phyloP scores from a whole-genome alignment of 2,113 vertebrate genomes.

The Piprites chloris region DNA sequence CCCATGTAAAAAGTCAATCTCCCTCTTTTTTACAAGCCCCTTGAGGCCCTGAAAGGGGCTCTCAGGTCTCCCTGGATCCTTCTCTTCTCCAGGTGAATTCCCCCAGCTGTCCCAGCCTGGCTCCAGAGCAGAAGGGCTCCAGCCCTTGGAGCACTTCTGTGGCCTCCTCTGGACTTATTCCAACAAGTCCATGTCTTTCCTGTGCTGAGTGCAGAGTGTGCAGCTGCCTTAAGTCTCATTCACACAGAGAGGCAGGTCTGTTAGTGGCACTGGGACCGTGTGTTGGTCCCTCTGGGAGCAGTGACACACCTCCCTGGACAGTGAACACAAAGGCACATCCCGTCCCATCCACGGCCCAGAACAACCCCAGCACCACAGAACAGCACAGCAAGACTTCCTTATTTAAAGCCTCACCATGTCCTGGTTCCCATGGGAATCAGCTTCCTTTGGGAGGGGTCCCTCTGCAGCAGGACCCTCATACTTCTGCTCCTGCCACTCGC shows the following conservation, averaged over 20 bases:
- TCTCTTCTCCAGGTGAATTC: background rate
- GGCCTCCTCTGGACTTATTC: background rate
- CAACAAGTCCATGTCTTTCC: background rate
- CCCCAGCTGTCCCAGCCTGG: background rate
- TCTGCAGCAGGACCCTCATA: constrained; percentile 62
- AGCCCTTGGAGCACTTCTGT: background rate
- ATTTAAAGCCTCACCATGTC: constrained; percentile 82
- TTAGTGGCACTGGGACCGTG: background rate
- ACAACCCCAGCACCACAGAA: background rate
- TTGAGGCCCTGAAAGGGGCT: background rate
- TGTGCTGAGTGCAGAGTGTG: background rate
- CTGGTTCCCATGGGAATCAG: constrained; percentile 63
- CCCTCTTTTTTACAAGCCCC: background rate
- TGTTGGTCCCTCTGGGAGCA: background rate
- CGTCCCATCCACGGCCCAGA: background rate
- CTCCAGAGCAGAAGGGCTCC: background rate
- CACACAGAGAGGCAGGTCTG: background rate
- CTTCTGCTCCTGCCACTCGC: constrained; percentile 87
- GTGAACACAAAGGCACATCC: background rate
- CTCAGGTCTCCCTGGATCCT: background rate
- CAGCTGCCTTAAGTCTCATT: background rate
- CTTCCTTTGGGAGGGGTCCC: constrained; percentile 38
- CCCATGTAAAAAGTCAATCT: background rate
- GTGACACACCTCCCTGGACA: background rate
- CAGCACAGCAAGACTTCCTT: background rate